Evolutionary conservation across 2,797 vertebrate genomes (phyloP), one percentile per base, ranked within the genome.

Genomic region (Caiman crocodilus): DNA sequence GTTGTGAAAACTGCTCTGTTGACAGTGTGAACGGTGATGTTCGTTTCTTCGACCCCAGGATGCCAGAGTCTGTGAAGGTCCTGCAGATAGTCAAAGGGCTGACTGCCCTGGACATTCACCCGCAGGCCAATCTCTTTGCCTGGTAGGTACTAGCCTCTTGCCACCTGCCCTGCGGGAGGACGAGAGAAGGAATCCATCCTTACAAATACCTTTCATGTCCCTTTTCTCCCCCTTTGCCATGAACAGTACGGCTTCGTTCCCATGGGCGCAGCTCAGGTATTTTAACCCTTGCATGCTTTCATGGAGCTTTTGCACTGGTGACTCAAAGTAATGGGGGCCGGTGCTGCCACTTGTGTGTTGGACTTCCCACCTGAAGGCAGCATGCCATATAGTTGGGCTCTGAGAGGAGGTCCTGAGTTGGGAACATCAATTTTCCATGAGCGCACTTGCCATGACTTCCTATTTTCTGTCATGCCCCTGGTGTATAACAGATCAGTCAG

Each of bases 1-100:
- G 0, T 1, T 4, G 26, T 14, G 67, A 18, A 60, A n/a, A 17
- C 76, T 88, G 7, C 1, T 78, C 56, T 93, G 10, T 84, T 13
- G 71, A 23, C 97, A 99, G 99, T 0, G 99, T 99, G 11, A 99
- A 99, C 0, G 99, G 99, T 25, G 99, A 99, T 2, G 98, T 99
- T 56, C 98, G 99, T 2, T 99, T 99, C 98, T 99, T 99, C 3
- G 99, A 99, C 67, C 99, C 98, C 0, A 98, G 99, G 92, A 97
- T 98, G 90, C 98, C 99, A 0, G 99, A 99, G 97, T 99, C 99
- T 1, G 96, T 99, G 96, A 99, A 98, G 26, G 98, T 99, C 88
- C 97, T 99, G 82, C 99, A 99, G 98, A 99, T 99, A 2, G 99
- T 99, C 90, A 99, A 99, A 94, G 99, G 99, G 64, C 97, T 99